phyloP scores from a whole-genome alignment of 1,140 invertebrate genomes.

The Teleopsis dalmanni region DNA sequence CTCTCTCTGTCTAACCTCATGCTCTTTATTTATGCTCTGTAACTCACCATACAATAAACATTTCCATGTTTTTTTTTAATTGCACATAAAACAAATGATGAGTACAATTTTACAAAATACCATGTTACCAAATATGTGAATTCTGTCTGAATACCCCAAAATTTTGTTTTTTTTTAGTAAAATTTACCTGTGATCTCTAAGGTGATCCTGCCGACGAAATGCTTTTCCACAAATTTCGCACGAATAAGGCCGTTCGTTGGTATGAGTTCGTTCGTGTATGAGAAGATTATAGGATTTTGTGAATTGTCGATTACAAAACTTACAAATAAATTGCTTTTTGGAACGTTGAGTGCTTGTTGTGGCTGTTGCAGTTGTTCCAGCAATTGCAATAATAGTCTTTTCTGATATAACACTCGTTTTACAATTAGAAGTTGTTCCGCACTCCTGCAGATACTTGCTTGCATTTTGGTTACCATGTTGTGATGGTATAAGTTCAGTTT shows the following conservation, averaged over 20 bases:
- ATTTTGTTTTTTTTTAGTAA: background rate
- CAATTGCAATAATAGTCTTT: too few relatives aligned
- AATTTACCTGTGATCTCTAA: constrained; percentile 82
- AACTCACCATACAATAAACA: too few relatives aligned
- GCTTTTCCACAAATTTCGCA: constrained; percentile 98
- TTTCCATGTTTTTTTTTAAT: too few relatives aligned
- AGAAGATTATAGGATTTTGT: constrained; percentile 97
- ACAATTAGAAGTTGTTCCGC: too few relatives aligned
- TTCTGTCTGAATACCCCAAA: too few relatives aligned
- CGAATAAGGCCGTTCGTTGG: constrained; percentile 94
- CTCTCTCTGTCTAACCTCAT: too few relatives aligned
- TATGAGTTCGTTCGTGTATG: constrained; percentile 96
- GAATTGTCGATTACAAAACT: constrained; percentile 94
- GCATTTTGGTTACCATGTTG: background rate
- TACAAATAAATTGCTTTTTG: constrained; percentile 97
- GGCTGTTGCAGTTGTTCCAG: background rate
- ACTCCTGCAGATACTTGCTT: too few relatives aligned
- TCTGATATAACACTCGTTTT: too few relatives aligned
- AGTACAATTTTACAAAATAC: too few relatives aligned
- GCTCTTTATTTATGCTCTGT: too few relatives aligned
- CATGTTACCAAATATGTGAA: too few relatives aligned
- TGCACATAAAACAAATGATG: too few relatives aligned
- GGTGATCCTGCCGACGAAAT: constrained; percentile 91
- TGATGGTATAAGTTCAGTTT: background rate
- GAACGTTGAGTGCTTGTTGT: constrained; percentile 49